Percentiles rank a stretch among this genome's conserved stretches.
Evolutionary conservation across 2,113 vertebrate genomes (phyloP).

Genomic region (Hemichromis elongatus): DNA sequence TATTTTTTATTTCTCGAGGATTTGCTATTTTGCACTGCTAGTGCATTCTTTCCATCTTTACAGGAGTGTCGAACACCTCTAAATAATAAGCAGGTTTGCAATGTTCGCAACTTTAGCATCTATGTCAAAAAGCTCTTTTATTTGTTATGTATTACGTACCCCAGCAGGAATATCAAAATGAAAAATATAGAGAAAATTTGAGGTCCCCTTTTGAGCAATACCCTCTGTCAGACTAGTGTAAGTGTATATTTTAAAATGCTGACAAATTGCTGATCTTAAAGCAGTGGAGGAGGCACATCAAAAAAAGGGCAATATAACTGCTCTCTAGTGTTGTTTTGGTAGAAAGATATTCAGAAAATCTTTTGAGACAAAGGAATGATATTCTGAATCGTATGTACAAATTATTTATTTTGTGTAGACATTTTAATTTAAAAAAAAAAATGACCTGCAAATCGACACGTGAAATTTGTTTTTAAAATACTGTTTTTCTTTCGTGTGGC

Average conservation of each 20-base stretch:
- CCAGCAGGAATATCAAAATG: neutral
- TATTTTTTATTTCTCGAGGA: neutral
- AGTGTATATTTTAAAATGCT: no score
- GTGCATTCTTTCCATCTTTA: neutral
- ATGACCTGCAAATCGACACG: neutral
- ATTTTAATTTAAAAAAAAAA: neutral
- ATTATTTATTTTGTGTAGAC: neutral
- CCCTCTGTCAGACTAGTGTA: no score
- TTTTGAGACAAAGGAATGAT: neutral
- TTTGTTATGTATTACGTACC: neutral
- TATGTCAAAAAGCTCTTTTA: neutral
- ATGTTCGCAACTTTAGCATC: neutral
- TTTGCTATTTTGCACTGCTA: neutral
- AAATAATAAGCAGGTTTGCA: neutral
- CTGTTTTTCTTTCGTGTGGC: no score
- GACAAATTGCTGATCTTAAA: neutral
- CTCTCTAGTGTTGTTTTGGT: neutral
- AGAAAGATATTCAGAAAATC: neutral
- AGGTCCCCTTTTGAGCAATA: no score
- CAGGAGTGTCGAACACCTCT: neutral
- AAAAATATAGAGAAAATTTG: no score
- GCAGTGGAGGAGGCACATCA: neutral
- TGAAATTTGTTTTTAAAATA: neutral
- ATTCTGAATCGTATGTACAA: neutral
- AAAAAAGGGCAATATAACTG: neutral